Conservation (phyloP, 23 tunicate species). For the Corella eumyota region DNA sequence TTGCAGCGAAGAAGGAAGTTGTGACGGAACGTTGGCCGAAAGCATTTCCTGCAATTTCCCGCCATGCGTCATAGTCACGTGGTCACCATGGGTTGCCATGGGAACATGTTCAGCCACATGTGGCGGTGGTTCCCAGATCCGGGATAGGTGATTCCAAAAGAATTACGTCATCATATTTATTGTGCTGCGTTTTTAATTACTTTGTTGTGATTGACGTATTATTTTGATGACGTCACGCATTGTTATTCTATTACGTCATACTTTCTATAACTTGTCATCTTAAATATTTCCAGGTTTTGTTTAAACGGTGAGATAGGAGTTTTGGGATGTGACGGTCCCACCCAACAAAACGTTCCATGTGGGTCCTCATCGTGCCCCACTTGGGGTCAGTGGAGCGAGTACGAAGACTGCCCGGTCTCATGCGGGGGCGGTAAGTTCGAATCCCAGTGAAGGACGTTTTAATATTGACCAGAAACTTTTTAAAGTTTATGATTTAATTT, state of each 20-base stretch:
- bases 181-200: too few relatives aligned
- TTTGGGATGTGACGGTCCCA: slow-evolving; percentile 35
- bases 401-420: slow-evolving; percentile 36
- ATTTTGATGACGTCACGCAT: too few relatives aligned
- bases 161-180: too few relatives aligned
- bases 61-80: not conserved
- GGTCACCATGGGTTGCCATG: slow-evolving; percentile 9
- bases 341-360: too few relatives aligned
- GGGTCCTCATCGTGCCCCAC: slow-evolving; percentile 17
- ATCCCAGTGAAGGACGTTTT: too few relatives aligned
- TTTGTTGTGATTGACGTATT: too few relatives aligned
- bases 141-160: slow-evolving; percentile 18
- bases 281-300: slow-evolving; percentile 31
- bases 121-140: slow-evolving; percentile 16
- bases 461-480: too few relatives aligned
- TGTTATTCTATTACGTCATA: too few relatives aligned
- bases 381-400: slow-evolving; percentile 72
- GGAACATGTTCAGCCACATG: slow-evolving; percentile 24
- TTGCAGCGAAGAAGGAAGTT: not conserved
- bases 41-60: not conserved
- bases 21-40: not conserved
- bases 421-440: slow-evolving; percentile 53
- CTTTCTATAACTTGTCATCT: too few relatives aligned
- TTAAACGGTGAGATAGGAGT: slow-evolving; percentile 24
- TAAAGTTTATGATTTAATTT: not conserved